Base-by-base conservation (phyloP, 2,113 vertebrate genomes). In the Cygnus atratus region DNA sequence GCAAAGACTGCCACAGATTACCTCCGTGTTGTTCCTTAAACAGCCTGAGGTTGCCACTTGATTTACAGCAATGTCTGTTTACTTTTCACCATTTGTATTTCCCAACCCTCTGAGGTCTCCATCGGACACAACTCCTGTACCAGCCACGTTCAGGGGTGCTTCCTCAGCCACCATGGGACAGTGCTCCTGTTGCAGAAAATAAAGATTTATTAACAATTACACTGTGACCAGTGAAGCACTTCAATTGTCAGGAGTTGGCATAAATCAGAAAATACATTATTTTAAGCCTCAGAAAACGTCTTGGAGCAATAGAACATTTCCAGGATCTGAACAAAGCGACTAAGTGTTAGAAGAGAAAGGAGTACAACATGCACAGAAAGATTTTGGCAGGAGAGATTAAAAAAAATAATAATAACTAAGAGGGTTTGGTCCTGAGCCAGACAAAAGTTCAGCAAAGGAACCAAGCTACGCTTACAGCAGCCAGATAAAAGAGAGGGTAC, bases 101-200 rank as follows among this genome's bases (percentile, higher is more conserved):
- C 28, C 35, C 11, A 1, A 0, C 5, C 67, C 10, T 37, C 8
- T 0, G 0, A 61, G 3, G 63, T 93, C 19, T 73, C 18, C 25
- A 71, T 62, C 25, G 59, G 37, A 59, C 59, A 24, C 26, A 67
- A 84, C 65, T 6, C 8, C 21, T 8, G 0, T 35, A 66, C 48
- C 10, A 86, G 39, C 4, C 54, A 18, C 13, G 20, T 50, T 83
- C 19, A 50, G 50, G 44, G 14, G 29, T 41, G 39, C 29, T 82
- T 31, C 35, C 41, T 59, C 62, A 75, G 35, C n/a, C 44, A 22
- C 1, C 70, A 11, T 59, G 41, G 16, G 50, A 7, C 20, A 44
- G 5, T 37, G 29, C 11, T 84, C 7, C 65, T 48, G 21, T 15
- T 4, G 9, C 12, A 85, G 26, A 28, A 35, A 46, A 31, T 28